These are phyloP conservation scores for Uria aalge DNA, from an alignment of 2,113 vertebrate species.

Conservation along the genomic window DNA sequence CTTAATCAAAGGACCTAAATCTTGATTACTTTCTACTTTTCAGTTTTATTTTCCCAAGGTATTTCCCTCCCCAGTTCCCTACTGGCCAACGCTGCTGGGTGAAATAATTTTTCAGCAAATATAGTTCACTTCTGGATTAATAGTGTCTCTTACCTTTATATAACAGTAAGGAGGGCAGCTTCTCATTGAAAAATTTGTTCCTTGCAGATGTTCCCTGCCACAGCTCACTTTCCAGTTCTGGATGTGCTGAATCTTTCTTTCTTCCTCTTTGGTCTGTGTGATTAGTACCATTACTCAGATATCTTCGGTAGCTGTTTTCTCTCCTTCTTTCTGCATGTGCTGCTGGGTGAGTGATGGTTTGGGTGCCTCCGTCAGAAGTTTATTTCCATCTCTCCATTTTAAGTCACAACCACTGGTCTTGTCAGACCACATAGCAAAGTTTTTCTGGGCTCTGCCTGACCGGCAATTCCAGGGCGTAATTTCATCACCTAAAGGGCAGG, in stretches of 20 bases:
- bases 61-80: not conserved
- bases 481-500: not conserved
- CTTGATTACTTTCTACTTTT: not conserved
- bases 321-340: not conserved
- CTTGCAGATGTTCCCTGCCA: not conserved
- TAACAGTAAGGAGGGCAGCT: not conserved
- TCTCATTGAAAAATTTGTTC: not conserved
- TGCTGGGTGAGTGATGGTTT: rapidly evolving
- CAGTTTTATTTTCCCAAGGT: not conserved
- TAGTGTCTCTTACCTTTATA: not conserved
- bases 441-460: not conserved
- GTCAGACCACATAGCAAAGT: not conserved
- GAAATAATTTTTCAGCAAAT: not conserved
- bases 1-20: not conserved
- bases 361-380: not conserved
- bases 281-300: not conserved
- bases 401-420: not conserved
- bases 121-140: not conserved
- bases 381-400: not conserved
- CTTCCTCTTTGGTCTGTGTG: not conserved
- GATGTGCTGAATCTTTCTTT: not conserved
- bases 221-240: not conserved
- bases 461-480: not conserved
- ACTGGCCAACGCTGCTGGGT: not conserved
- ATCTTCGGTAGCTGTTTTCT: not conserved